Base-by-base conservation (phyloP, 2,888 invertebrate species). In the Antitype chi region DNA sequence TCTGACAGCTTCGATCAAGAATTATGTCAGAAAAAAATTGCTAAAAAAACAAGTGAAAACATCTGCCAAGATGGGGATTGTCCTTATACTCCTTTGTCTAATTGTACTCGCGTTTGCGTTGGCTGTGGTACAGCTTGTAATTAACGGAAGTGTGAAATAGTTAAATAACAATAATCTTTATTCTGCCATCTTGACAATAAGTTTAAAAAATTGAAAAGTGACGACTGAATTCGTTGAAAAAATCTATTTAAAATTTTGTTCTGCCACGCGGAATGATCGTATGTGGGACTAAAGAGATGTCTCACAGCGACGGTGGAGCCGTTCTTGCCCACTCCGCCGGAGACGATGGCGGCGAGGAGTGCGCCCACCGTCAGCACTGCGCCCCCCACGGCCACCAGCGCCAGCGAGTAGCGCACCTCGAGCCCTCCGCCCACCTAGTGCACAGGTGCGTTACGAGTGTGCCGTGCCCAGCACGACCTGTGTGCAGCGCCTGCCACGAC, bases 271-370 rank as follows among this genome's bases (percentile, higher is more conserved):
- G 60, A 25, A 60, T 68, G 70, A 78, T 74, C 15, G 80, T 69
- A 67, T 52, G 79, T 83, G 79, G 83, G 83, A 70, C 69, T 81
- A 68, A 87, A 78, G 75, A 63, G 84, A 84, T 84, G 84, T 91
- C 99, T 98, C 98, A 99, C 99, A 96, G 99, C 99, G 92, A 99
- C 99, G 88, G 99, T 99, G 92, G 99, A 99, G 97, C 99, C 99
- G 97, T 99, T 99, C 97, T 99, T 99, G 94, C 99, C 99, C 94
- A 98, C 98, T 96, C 99, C 99, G 95, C 99, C 98, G 93, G 97
- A 97, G 95, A 98, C 97, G 97, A 98, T 98, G 95, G 98, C 97
- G 91, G 97, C 97, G 94, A 98, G 97, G 94, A 98, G 97, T 94
- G 97, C 97, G 95, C 97, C 97, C 92, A 98, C 97, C 91, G 98